Evolutionary conservation across 1,140 invertebrate genomes (phyloP), one percentile per base, ranked within the genome.

Genomic region (Zaprionus gabonicus): DNA sequence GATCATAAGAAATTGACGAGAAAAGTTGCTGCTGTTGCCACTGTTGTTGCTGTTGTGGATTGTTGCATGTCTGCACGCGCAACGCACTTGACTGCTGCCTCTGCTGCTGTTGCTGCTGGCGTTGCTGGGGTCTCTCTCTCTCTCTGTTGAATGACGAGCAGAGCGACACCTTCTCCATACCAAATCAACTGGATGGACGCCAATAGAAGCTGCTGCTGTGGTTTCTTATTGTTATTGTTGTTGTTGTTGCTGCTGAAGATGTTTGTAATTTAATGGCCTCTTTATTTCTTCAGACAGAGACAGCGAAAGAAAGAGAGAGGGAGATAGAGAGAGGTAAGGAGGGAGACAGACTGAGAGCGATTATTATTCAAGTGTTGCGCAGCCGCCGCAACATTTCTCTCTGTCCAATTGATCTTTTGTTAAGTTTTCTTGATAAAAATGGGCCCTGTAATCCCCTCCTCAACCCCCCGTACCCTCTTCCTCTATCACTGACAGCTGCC

Each of bases 361-460:
- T 81, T 81, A 79, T 81, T 81, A 81, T 81, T 81, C 79, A 71
- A 81, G 76, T 76, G 71, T 76, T 71, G 75, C 70, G 53, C 75
- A 77, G 75, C 75, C 65, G 75, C 76, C 79, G 72, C 64, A 71
- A 81, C 79, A 78, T 81, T 78, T 81, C 79, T 76, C 79, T 81
- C 72, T 81, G 79, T 82, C 80, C 80, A 82, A 69, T 69, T 81
- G 71, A 83, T 81, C 76, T 83, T 79, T 74, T 74, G 76, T 74
- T 84, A 41, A 77, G 58, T 77, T 77, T 68, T 77, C 75, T 73
- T 77, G 75, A 77, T 77, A 77, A 71, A 67, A 59, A 63, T 67
- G 65, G 65, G 65, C 65, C 53, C 71, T 58, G 63, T 17, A 65
- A 51, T 62, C 36, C 53, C 38, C 44, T 44, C 44, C 41, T 10